A percentile compares a stretch with the other conserved stretches of the same genome.
Conservation (phyloP, 2,888 invertebrate species). For the Epinotia demarniana region DNA sequence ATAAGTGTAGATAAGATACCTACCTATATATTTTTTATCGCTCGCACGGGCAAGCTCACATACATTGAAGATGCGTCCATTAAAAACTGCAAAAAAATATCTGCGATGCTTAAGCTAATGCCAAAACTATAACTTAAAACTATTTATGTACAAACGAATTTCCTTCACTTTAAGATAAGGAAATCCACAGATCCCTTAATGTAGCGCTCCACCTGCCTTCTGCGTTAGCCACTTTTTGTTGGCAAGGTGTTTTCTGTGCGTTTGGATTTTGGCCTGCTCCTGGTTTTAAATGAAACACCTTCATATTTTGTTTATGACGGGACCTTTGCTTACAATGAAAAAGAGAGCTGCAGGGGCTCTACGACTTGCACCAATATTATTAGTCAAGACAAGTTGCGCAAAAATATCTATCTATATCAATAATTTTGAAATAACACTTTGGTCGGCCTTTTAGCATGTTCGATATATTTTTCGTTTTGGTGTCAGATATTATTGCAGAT, state of each 20-base stretch:
- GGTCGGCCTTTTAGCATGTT: too few relatives aligned
- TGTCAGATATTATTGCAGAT: too few relatives aligned
- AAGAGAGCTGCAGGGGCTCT: conserved; percentile 12
- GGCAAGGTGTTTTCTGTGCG: conserved; percentile 68
- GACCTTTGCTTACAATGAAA: conserved; percentile 11
- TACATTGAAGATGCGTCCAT: not conserved
- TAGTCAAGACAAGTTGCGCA: not conserved
- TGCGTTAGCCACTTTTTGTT: conserved; percentile 66
- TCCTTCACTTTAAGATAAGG: conserved; percentile 35
- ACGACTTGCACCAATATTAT: not conserved
- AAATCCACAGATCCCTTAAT: conserved; percentile 37
- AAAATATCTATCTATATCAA: too few relatives aligned
- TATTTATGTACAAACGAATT: conserved; percentile 28
- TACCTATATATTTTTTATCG: not conserved
- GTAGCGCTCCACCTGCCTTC: conserved; percentile 67
- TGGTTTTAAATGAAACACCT: conserved; percentile 38
- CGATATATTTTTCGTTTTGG: too few relatives aligned
- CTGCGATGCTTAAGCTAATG: not conserved
- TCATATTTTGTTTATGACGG: conserved; percentile 37
- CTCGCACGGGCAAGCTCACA: not conserved
- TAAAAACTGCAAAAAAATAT: not conserved
- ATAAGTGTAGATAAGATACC: too few relatives aligned
- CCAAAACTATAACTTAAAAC: conserved; percentile 3
- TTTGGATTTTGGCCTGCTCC: conserved; percentile 60
- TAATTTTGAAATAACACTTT: too few relatives aligned